Evolutionary conservation across 2,113 vertebrate genomes (phyloP), one percentile per base, ranked within the genome.

Genomic region (Sula dactylatra): DNA sequence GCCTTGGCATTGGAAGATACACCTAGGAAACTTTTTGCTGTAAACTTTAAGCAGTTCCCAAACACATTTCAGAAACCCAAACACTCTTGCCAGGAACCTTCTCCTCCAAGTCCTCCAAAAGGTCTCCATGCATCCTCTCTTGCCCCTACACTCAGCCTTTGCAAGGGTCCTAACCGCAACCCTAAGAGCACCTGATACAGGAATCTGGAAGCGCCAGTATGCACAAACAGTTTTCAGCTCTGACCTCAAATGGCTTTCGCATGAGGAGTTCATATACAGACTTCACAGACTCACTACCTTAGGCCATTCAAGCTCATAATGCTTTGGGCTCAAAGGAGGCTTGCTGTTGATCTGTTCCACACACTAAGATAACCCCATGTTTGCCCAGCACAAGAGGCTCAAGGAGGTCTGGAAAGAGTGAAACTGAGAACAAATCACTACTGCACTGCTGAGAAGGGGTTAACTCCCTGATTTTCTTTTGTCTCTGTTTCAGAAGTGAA

Each of bases 331-430:
- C 34, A 45, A 69, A 74, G 64, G 8, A 42, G n/a, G 18, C 16
- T 40, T 71, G 40, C 45, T 55, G 27, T 13, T 66, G 31, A 66
- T 38, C n/a, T 10, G 3, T 12, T 73, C 79, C 45, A 66, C 19
- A 36, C 27, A 21, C 17, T 2, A 0, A 81, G 47, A 44, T 32
- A 78, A 34, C 2, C 3, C 20, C 17, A 5, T 3, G 5, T 38
- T 87, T 44, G 38, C 56, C 7, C 22, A 86, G 26, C 13, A 55
- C 22, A 55, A 54, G 26, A 58, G 14, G 24, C 44, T 92, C 67
- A 65, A 20, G 13, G 7, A 64, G 40, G 44, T 17, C 26, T 61
- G 18, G n/a, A 65, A 67, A 84, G 62, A 2, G 0, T 13, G 7
- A 65, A 64, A 45, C 8, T 20, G 24, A 59, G 73, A 87, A 27